Evolutionary conservation across 2,797 vertebrate genomes (phyloP).

Genomic region (Buceros bicornis): DNA sequence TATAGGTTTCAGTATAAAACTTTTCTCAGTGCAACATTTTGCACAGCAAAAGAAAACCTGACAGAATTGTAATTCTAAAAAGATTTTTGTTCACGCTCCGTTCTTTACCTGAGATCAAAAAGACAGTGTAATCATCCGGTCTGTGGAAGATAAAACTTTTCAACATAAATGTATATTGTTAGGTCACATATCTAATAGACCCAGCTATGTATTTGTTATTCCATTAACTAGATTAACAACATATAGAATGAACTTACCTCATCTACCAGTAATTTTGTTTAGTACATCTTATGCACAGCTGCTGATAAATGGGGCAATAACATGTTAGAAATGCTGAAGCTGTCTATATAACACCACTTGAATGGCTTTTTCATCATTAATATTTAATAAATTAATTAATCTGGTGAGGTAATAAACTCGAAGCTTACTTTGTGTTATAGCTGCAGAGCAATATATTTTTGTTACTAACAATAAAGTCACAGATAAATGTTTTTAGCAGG

Average conservation of each 20-base stretch:
- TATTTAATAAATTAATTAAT: constrained; percentile 81
- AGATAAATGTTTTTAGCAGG: constrained; percentile 26
- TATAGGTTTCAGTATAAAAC: not conserved
- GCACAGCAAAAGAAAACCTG: not conserved
- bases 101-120: not conserved
- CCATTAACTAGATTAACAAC: constrained; percentile 69
- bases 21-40: not conserved
- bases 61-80: not conserved
- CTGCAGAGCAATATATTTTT: constrained; percentile 33
- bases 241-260: constrained; percentile 11
- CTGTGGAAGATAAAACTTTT: constrained; percentile 17
- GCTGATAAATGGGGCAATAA: constrained; percentile 59
- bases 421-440: constrained; percentile 21
- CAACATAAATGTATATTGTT: not conserved
- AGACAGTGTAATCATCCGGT: not conserved
- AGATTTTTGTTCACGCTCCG: not conserved
- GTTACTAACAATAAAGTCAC: constrained; percentile 48
- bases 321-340: constrained; percentile 13
- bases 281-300: not conserved
- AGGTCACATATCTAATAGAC: constrained; percentile 18
- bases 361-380: constrained; percentile 72
- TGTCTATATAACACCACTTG: constrained; percentile 43
- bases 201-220: constrained; percentile 58
- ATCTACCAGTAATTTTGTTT: constrained; percentile 58
- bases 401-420: constrained; percentile 54